These are phyloP conservation scores for Acrocephalus scirpaceus DNA, from an alignment of 2,797 vertebrate genomes.

Conservation along the genomic window DNA sequence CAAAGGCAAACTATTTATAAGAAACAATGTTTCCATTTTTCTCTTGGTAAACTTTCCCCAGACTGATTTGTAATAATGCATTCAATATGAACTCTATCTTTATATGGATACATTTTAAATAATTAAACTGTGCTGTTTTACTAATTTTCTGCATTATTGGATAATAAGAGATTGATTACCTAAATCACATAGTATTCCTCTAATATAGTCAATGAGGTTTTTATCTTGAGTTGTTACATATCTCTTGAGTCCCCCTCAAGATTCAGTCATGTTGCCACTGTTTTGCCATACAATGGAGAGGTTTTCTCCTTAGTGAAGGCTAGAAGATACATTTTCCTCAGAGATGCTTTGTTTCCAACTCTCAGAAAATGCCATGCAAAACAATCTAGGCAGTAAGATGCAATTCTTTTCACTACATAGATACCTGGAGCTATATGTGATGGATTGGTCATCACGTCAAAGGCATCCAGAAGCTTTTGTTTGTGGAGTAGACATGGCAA, in stretches of 20 bases:
- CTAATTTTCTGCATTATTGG: background rate
- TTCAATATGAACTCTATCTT: background rate
- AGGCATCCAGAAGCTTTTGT: background rate
- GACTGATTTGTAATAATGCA: background rate
- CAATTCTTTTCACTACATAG: background rate
- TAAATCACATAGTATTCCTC: background rate
- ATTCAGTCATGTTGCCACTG: background rate
- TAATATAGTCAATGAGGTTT: background rate
- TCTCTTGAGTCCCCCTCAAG: background rate
- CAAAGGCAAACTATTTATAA: background rate
- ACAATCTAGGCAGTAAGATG: fast-evolving
- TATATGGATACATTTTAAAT: background rate
- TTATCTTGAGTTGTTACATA: background rate
- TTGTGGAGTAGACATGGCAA: background rate
- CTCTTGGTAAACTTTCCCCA: background rate
- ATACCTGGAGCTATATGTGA: background rate
- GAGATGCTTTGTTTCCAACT: background rate
- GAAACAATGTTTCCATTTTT: background rate
- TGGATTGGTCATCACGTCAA: background rate
- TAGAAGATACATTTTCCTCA: background rate
- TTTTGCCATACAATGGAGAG: background rate
- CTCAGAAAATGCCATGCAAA: background rate
- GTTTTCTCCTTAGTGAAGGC: background rate
- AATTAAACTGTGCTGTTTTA: background rate
- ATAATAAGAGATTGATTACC: background rate